Conservation (phyloP, 1,140 invertebrate genomes). For the Drosophila repleta region DNA sequence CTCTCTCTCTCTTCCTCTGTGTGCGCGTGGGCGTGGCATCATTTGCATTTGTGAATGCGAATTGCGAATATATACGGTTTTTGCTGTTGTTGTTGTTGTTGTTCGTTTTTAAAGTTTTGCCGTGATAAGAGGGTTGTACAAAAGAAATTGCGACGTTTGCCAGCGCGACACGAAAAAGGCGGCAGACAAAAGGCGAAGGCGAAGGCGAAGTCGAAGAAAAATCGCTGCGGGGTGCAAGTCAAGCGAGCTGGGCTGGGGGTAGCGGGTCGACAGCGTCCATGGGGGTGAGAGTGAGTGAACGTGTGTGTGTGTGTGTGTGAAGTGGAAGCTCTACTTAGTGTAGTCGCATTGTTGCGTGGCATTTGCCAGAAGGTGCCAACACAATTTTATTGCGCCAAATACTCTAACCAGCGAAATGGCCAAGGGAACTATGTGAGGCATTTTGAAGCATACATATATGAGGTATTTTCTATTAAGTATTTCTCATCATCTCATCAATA, state of each 20-base stretch:
- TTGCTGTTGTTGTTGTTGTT: slow-evolving; percentile 46
- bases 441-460: not conserved
- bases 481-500: too few species aligned
- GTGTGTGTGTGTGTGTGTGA: not conserved
- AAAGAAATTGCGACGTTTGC: slow-evolving; percentile 75
- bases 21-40: slow-evolving; percentile 41
- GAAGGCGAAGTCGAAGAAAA: slow-evolving; percentile 70
- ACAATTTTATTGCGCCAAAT: slow-evolving; percentile 73
- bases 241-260: slow-evolving; percentile 18
- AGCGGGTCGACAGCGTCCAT: slow-evolving; percentile 12
- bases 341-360: slow-evolving; percentile 74
- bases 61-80: slow-evolving; percentile 71
- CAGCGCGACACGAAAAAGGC: slow-evolving; percentile 65
- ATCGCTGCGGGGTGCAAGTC: slow-evolving; percentile 60
- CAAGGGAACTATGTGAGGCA: slow-evolving; percentile 21
- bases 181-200: slow-evolving; percentile 73
- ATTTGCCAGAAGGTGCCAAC: slow-evolving; percentile 80
- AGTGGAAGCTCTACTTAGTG: slow-evolving; percentile 65
- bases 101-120: slow-evolving; percentile 67
- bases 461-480: too few species aligned
- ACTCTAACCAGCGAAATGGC: slow-evolving; percentile 39
- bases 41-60: slow-evolving; percentile 78
- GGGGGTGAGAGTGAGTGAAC: not conserved
- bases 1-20: too few species aligned
- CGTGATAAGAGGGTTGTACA: slow-evolving; percentile 77